Evolutionary conservation across 2,113 vertebrate species (phyloP), one percentile per base, ranked within the genome.

Genomic region (Regulus satrapa): DNA sequence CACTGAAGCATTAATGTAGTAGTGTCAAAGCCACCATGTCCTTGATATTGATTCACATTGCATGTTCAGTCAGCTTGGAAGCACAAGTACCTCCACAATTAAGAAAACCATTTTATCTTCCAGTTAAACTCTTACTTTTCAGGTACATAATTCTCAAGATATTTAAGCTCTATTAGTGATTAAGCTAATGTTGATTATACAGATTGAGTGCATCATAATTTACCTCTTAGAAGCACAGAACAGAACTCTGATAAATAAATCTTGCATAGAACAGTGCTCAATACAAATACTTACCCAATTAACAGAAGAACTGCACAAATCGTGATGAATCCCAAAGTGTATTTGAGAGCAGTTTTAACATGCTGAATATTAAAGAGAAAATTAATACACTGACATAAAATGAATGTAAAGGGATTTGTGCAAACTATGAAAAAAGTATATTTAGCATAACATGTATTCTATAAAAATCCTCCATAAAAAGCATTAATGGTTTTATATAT

Each of bases 301-400:
- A 99, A 95, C 78, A 99, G 99, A 91, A 99, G 99, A 87, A 98
- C 97, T 38, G 98, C 93, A 78, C 99, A 99, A 96, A 99, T 90
- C 63, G 99, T 95, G 95, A 97, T 95, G 94, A 99, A 99, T 96
- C 98, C 99, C 97, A 98, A 59, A 46, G 99, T 99, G 94, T 99
- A 99, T 92, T 98, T 99, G 94, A 99, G 92, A 62, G 99, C 99
- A 23, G 98, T 99, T 98, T 99, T 99, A 96, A 99, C 98, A 98
- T 99, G 99, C 99, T 99, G 96, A 75, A 98, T 76, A 82, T 73
- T 69, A 98, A 97, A 95, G 86, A 96, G 55, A 86, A 96, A 91
- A 92, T 93, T 71, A 78, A 90, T 67, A 81, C 55, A 93, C n/a
- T 54, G 48, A 63, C 7, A 66, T 28, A 62, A 80, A 80, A 40